A percentile compares a stretch with the other conserved stretches of the same genome.
phyloP scores from a whole-genome alignment of 1,140 invertebrate species.

The Nilaparvata lugens region DNA sequence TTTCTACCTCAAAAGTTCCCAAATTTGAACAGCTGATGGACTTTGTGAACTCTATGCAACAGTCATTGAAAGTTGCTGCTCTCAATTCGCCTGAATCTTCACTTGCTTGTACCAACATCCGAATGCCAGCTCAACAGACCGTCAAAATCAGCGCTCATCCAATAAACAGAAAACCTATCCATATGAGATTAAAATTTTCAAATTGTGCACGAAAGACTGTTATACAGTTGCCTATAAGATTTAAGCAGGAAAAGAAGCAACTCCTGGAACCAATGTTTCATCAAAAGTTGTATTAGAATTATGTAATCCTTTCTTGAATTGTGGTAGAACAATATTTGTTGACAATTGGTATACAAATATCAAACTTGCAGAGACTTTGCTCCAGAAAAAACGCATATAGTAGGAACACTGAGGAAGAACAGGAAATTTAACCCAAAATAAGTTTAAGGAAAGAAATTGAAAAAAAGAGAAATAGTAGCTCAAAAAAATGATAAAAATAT shows the following conservation, averaged over 20 bases:
- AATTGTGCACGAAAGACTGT: slow-evolving; percentile 27
- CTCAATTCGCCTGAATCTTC: too few species aligned
- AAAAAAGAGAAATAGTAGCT: slow-evolving; percentile 30
- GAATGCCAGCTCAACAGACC: too few species aligned
- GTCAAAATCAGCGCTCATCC: too few species aligned
- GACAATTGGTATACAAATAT: slow-evolving; percentile 36
- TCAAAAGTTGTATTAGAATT: slow-evolving; percentile 25
- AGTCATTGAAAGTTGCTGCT: too few species aligned
- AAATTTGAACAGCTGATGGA: too few species aligned
- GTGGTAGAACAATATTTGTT: slow-evolving; percentile 26
- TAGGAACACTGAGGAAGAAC: slow-evolving; percentile 36
- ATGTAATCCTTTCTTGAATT: slow-evolving; percentile 23
- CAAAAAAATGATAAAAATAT: slow-evolving; percentile 32
- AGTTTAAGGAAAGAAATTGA: slow-evolving; percentile 32
- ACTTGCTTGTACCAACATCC: too few species aligned
- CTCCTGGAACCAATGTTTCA: slow-evolving; percentile 15
- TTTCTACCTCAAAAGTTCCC: too few species aligned
- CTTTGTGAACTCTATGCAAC: too few species aligned
- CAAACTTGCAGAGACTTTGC: slow-evolving; percentile 32
- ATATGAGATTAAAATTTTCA: slow-evolving; percentile 33
- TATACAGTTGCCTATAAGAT: slow-evolving; percentile 31
- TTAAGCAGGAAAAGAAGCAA: slow-evolving; percentile 28
- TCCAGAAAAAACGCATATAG: slow-evolving; percentile 36
- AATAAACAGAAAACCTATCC: slow-evolving; percentile 29
- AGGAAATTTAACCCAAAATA: slow-evolving; percentile 32